Percentiles rank a stretch among this genome's conserved stretches.
phyloP scores from a whole-genome alignment of 2,113 vertebrate species.

The Equus quagga region DNA sequence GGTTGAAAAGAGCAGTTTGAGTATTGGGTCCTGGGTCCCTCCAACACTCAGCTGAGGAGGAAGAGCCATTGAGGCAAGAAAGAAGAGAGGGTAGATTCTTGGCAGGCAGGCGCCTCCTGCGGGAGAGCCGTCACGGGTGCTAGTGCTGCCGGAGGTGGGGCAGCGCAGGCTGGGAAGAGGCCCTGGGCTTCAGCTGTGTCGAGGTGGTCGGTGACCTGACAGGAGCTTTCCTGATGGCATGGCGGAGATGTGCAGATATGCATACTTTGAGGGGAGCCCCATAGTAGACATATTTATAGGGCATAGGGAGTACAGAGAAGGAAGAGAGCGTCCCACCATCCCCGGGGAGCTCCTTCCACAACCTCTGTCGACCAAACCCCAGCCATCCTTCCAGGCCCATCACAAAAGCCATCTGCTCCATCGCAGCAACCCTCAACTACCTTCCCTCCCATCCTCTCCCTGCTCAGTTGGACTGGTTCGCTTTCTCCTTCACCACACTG shows the following conservation, averaged over 20 bases:
- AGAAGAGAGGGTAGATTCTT: neutral
- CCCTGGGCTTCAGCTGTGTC: neutral
- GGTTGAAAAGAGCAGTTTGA: neutral
- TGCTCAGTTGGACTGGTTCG: neutral
- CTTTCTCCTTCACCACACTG: neutral
- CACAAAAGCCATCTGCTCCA: neutral
- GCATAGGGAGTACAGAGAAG: neutral
- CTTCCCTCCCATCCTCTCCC: neutral
- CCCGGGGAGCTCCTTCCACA: neutral
- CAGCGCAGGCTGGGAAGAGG: neutral
- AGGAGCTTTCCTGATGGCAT: neutral
- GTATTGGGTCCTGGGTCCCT: neutral
- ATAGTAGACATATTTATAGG: neutral
- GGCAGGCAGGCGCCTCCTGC: neutral
- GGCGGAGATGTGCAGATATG: neutral
- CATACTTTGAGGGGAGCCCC: neutral
- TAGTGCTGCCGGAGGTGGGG: too few relatives aligned
- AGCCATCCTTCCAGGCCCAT: neutral
- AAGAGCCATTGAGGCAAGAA: neutral
- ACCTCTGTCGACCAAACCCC: neutral
- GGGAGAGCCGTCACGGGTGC: too few relatives aligned
- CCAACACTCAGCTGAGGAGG: neutral
- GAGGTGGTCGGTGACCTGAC: neutral
- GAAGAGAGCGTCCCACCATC: neutral
- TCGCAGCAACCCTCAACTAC: fast-evolving